Conservation (phyloP, 2,113 vertebrate genomes). For the Atrichornis clamosus region DNA sequence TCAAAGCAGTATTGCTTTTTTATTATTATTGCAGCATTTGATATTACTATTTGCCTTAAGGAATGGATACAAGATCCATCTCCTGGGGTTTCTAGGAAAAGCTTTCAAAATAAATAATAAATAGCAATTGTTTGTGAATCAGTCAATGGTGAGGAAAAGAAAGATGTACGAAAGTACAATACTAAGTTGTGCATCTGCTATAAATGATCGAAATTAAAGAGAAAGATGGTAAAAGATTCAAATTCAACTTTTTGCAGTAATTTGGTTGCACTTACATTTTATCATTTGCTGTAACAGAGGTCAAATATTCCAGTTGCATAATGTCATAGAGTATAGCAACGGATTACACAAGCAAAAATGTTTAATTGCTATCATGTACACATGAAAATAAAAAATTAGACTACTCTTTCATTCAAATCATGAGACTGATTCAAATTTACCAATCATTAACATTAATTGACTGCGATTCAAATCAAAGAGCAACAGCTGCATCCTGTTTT, state of each 20-base stretch:
- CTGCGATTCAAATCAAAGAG: neutral
- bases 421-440: slow-evolving; percentile 7
- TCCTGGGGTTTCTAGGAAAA: slow-evolving; percentile 40
- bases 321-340: neutral
- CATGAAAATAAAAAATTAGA: slow-evolving; percentile 57
- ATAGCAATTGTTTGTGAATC: slow-evolving; percentile 7
- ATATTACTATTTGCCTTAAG: slow-evolving; percentile 21
- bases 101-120: slow-evolving; percentile 70
- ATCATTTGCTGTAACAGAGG: slow-evolving; percentile 18
- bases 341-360: neutral
- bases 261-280: neutral
- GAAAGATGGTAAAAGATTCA: neutral
- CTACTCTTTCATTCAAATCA: slow-evolving; percentile 17
- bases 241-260: neutral
- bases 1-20: neutral
- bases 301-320: slow-evolving; percentile 23
- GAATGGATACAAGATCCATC: slow-evolving; percentile 45
- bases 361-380: slow-evolving; percentile 55
- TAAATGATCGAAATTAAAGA: neutral
- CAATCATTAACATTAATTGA: slow-evolving; percentile 34
- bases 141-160: neutral
- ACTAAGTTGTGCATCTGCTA: neutral
- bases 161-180: neutral
- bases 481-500: slow-evolving; percentile 42
- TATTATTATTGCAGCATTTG: slow-evolving; percentile 13